A percentile compares a stretch with the other conserved stretches of the same genome.
Evolutionary conservation across 2,797 vertebrate genomes (phyloP).

Genomic region (Acrocephalus scirpaceus): DNA sequence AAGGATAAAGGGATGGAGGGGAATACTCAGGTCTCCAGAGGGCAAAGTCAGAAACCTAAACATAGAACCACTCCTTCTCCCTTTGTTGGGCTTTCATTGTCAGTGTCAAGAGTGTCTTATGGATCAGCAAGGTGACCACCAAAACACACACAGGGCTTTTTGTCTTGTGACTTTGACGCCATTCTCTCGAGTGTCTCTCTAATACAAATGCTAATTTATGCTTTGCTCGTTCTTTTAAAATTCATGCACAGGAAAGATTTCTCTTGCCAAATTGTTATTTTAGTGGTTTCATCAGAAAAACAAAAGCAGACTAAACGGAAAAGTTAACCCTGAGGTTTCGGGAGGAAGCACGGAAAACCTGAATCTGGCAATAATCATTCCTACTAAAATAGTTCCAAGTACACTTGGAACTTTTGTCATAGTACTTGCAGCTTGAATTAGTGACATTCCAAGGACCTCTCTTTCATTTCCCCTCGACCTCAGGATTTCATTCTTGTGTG

Average conservation of each 20-base stretch:
- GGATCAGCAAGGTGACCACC: conserved; percentile 32
- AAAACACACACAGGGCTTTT: not conserved
- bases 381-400: not conserved
- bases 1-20: not conserved
- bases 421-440: not conserved
- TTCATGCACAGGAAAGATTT: not conserved
- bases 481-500: not conserved
- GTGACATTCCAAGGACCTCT: not conserved
- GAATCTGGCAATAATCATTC: not conserved
- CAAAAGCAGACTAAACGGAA: not conserved
- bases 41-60: not conserved
- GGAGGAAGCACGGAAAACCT: not conserved
- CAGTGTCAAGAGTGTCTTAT: not conserved
- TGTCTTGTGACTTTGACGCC: not conserved
- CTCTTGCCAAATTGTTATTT: conserved; percentile 2
- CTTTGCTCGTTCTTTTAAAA: not conserved
- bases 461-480: not conserved
- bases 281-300: not conserved
- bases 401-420: not conserved
- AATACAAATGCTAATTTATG: not conserved
- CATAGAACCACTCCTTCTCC: not conserved
- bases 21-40: not conserved
- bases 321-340: not conserved
- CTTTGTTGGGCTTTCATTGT: not conserved
- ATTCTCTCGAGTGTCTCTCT: not conserved